phyloP scores from a whole-genome alignment of 2,113 vertebrate species.

The Tringa solitaria region DNA sequence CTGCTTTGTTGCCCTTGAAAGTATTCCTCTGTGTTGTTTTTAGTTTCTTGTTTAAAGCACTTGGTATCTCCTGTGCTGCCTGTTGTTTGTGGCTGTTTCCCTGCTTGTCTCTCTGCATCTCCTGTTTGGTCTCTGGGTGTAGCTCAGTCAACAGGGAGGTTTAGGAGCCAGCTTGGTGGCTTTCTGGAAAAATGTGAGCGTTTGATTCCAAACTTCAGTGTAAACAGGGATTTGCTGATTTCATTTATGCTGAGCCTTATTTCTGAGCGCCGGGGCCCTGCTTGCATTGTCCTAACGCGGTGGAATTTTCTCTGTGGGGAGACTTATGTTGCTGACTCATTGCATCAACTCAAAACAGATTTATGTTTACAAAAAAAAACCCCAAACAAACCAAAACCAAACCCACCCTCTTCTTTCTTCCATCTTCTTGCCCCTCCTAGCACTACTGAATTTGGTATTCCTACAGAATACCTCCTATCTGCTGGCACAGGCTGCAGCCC shows the following conservation, averaged over 20 bases:
- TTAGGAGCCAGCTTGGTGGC: neutral
- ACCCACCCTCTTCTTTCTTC: neutral
- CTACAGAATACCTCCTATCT: neutral
- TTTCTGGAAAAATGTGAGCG: neutral
- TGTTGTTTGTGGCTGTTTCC: neutral
- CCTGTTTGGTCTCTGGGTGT: neutral
- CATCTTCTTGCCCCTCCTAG: neutral
- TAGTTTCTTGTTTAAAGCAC: neutral
- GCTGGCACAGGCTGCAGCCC: neutral
- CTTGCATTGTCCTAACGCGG: neutral
- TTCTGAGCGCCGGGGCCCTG: neutral
- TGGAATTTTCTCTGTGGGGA: slow-evolving; percentile 61
- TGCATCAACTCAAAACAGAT: slow-evolving; percentile 42
- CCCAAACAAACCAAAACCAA: too few relatives aligned
- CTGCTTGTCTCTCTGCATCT: neutral
- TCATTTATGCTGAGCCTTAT: slow-evolving; percentile 45
- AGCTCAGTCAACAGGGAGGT: neutral
- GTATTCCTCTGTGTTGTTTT: neutral
- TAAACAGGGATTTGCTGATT: slow-evolving; percentile 44
- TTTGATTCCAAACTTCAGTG: slow-evolving; percentile 8
- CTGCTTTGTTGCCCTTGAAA: neutral
- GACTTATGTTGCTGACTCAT: slow-evolving; percentile 56
- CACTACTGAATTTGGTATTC: neutral
- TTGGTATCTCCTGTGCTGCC: neutral
- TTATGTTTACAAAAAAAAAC: neutral